These are phyloP conservation scores for Caenorhabditis sp. DNA, from an alignment of 2,888 invertebrate species.

Conservation along the genomic window DNA sequence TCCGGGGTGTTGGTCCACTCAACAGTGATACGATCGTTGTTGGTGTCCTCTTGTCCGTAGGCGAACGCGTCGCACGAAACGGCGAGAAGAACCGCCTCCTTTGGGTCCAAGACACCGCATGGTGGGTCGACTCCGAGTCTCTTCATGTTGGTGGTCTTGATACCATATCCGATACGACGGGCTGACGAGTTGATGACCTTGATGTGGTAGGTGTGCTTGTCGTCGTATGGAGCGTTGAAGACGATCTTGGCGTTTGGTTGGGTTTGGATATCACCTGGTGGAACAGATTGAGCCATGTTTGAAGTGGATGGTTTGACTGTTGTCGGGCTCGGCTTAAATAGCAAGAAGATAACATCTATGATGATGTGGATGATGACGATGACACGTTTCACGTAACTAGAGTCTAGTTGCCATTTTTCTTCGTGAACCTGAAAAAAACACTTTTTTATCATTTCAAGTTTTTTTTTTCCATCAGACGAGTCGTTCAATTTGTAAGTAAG, in stretches of 20 bases:
- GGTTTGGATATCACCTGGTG: constrained; percentile 55
- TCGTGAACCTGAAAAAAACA: no score
- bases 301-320: not conserved
- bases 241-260: constrained; percentile 55
- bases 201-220: constrained; percentile 63
- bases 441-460: no score
- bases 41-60: constrained; percentile 51
- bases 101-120: constrained; percentile 48
- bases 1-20: constrained; percentile 61
- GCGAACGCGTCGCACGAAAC: constrained; percentile 49
- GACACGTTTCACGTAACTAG: not conserved
- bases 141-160: constrained; percentile 55
- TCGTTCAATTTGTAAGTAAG: no score
- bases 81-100: constrained; percentile 41
- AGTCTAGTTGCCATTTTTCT: no score
- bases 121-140: constrained; percentile 46
- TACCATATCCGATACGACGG: constrained; percentile 47
- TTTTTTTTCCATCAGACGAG: no score
- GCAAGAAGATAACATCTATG: no score
- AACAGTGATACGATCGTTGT: constrained; percentile 62
- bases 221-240: constrained; percentile 61
- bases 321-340: no score
- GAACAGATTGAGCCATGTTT: constrained; percentile 50
- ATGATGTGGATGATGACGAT: constrained; percentile 1
- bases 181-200: constrained; percentile 51